These are phyloP conservation scores for Ochotona curzoniae DNA, from an alignment of 2,113 vertebrate genomes.

Conservation along the genomic window DNA sequence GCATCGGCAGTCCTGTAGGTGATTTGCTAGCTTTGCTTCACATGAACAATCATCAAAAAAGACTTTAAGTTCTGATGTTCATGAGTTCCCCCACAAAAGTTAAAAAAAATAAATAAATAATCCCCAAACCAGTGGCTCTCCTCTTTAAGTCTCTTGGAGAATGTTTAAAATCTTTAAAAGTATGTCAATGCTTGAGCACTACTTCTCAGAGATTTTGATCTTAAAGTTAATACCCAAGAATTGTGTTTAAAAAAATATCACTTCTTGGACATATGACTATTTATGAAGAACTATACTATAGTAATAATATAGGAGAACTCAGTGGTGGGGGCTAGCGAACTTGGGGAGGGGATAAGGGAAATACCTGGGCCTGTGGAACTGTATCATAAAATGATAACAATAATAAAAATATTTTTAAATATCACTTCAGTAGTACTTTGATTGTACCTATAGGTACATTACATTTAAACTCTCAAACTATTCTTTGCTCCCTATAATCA, in stretches of 20 bases:
- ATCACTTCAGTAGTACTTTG: background rate
- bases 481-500: conserved; percentile 13
- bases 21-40: background rate
- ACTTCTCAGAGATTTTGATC: background rate
- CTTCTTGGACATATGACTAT: no score
- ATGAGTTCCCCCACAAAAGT: background rate
- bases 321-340: no score
- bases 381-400: no score
- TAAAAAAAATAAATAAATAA: background rate
- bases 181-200: background rate
- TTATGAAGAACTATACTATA: no score
- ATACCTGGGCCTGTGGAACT: no score
- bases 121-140: background rate
- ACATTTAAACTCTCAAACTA: background rate
- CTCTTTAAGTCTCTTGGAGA: background rate
- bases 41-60: background rate
- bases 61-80: background rate
- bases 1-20: background rate
- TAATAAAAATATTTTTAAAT: no score
- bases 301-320: no score
- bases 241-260: background rate
- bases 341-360: no score
- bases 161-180: background rate
- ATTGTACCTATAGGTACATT: background rate
- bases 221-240: background rate